Evolutionary conservation across 2,888 invertebrate genomes (phyloP), one percentile per base, ranked within the genome.

Genomic region (Tenthredo notha): DNA sequence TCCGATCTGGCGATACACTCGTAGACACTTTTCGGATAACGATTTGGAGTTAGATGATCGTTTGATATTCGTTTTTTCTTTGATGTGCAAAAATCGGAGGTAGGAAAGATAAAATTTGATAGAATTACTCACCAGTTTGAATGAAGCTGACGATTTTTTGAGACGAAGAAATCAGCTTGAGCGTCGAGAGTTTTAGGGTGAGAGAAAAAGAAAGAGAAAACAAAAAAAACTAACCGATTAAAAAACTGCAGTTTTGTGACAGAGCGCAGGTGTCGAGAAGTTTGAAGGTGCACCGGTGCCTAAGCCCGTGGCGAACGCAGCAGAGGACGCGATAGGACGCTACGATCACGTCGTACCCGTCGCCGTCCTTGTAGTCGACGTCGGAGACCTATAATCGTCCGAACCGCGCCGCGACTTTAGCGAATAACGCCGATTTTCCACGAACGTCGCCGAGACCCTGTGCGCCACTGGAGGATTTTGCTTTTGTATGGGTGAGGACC

Each of bases 381-480:
- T 89, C 89, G 88, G 88, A 88, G 89, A 87, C 87, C 88, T 85
- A 89, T 88, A 88, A 88, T 88, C 87, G 88, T 88, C 87, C 88
- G 88, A 89, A 87, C 86, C 88, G 90, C 89, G 90, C 89, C 89
- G 89, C 89, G 90, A 87, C 88, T 88, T 85, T 86, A 87, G 88
- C 91, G 92, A 89, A 87, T 86, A 88, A 89, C 89, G 85, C 89
- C 91, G 92, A 92, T 90, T 91, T 91, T 89, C 89, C 90, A 91
- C 91, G 91, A 91, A 87, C 88, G 88, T 88, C 89, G 88, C 90
- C 91, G 91, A 91, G 90, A 91, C 91, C 87, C 88, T 88, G 89
- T 89, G 87, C 89, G 88, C 87, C 87, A 85, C 88, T 87, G 90
- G 89, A 90, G 91, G 88, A 90, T 90, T 90, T 90, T 87, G 88